These are phyloP conservation scores for Thaumetopoea pityocampa DNA, from an alignment of 1,140 invertebrate species.

Conservation along the genomic window DNA sequence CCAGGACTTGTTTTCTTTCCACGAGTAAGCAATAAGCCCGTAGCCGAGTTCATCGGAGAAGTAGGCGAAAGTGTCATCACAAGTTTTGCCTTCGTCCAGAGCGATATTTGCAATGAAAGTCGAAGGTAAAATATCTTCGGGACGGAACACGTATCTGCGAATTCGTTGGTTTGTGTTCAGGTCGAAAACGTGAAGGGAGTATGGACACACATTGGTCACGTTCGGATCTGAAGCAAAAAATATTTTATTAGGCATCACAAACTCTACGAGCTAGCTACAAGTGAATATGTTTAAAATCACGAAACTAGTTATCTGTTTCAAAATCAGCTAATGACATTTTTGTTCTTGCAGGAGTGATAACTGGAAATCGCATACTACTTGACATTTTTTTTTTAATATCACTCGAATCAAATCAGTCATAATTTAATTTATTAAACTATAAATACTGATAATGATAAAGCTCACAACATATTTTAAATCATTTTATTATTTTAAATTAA, in stretches of 20 bases:
- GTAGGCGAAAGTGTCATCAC: constrained; percentile 87
- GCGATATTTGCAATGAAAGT: constrained; percentile 91
- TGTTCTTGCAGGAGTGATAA: too few relatives aligned
- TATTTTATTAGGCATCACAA: background rate
- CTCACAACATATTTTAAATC: too few relatives aligned
- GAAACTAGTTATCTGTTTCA: too few relatives aligned
- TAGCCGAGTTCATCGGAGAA: constrained; percentile 89
- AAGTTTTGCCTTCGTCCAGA: constrained; percentile 83
- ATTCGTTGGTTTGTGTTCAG: constrained; percentile 83
- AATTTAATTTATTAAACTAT: too few relatives aligned
- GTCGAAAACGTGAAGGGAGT: constrained; percentile 85
- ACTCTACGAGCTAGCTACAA: background rate
- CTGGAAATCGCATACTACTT: too few relatives aligned
- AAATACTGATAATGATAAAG: too few relatives aligned
- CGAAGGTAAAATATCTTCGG: constrained; percentile 83
- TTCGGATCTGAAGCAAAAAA: constrained; percentile 54
- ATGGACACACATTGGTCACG: constrained; percentile 83
- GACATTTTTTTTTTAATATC: too few relatives aligned
- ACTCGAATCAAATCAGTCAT: too few relatives aligned
- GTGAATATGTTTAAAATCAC: background rate
- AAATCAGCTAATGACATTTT: too few relatives aligned
- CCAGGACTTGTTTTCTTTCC: constrained; percentile 85
- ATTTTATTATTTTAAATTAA: too few relatives aligned
- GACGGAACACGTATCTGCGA: constrained; percentile 81
- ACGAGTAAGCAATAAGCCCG: constrained; percentile 86